Conservation (phyloP, 2,888 invertebrate species). For the Syritta pipiens region DNA sequence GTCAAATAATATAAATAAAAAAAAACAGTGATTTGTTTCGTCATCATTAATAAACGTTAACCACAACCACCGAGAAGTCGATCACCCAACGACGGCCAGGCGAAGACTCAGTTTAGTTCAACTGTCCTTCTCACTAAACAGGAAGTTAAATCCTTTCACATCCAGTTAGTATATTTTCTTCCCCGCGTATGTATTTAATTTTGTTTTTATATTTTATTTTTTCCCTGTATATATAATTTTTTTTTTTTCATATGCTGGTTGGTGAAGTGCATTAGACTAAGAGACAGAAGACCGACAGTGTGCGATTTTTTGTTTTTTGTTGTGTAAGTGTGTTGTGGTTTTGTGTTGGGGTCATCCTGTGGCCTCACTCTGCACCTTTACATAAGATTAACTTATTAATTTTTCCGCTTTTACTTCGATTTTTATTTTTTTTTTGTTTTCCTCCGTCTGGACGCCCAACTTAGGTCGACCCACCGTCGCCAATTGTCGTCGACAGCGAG, state of each 20-base stretch:
- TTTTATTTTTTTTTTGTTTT: not conserved
- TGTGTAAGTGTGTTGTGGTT: constrained; percentile 54
- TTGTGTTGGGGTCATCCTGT: too few relatives aligned
- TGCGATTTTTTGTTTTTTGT: constrained; percentile 23
- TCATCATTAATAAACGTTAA: constrained; percentile 12
- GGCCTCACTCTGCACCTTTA: constrained; percentile 11
- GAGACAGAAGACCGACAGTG: not conserved
- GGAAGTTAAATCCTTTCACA: constrained; percentile 46
- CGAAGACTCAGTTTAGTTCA: constrained; percentile 42
- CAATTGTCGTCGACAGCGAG: not conserved
- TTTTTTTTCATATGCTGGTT: constrained; percentile 3
- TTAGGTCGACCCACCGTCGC: too few relatives aligned
- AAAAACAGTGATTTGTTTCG: constrained; percentile 43
- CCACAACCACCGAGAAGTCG: constrained; percentile 13
- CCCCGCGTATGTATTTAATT: constrained; percentile 39
- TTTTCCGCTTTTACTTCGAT: constrained; percentile 14
- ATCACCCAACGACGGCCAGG: constrained; percentile 53
- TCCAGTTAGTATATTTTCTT: constrained; percentile 34
- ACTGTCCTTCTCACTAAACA: constrained; percentile 29
- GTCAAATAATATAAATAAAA: constrained; percentile 12
- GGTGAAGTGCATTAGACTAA: not conserved
- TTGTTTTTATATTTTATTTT: not conserved
- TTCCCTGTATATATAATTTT: constrained; percentile 1
- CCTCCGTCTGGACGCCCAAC: not conserved
- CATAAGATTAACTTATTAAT: constrained; percentile 63